Base-by-base conservation (phyloP, 2,888 invertebrate species). In the Tricholauxania praeusta region DNA sequence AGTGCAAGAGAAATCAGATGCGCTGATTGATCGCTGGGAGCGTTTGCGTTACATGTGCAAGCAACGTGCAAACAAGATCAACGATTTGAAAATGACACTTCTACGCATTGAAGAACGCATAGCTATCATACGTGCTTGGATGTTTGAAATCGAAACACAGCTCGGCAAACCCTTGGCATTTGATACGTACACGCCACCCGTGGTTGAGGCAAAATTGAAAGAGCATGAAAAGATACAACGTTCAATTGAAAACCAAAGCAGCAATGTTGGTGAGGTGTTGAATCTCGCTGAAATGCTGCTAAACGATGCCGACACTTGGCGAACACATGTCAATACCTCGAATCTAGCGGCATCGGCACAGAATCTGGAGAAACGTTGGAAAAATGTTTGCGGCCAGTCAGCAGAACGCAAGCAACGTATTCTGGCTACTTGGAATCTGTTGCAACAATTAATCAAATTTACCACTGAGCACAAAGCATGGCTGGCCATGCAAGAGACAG, bases 301-400 rank as follows among this genome's bases (percentile, higher is more conserved):
- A 62, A 93, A 90, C 80, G 94, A 95, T 80, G 91, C 92, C 3
- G 93, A 94, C 78, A 89, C 91, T 0, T 91, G 92, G 86, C 93
- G 92, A 80, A 91, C 91, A 0, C 91, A 93, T 78, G 92, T 94
- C 69, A 92, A 93, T 76, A 91, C 92, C 0, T 91, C 92, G 52
- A 91, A 91, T 68, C 88, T 95, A 14, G 91, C 90, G 47, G 88
- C 89, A 0, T 92, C 93, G 0, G 91, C 92, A 67, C 91, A 93
- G 68, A 92, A 91, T 72, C 88, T 95, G 14, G 94, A 95, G 80
- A 92, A 91, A 82, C 91, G 94, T 76, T 95, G 95, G 95, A 93
- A 92, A 80, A 90, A 90, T 59, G 91, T 94, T 2, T 95, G 94
- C 81, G 91, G 91, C 3, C 89, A 91, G 82, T 93, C 94, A 0